Conservation (phyloP, 2,888 invertebrate species). For the Cheilosia scutellata region DNA sequence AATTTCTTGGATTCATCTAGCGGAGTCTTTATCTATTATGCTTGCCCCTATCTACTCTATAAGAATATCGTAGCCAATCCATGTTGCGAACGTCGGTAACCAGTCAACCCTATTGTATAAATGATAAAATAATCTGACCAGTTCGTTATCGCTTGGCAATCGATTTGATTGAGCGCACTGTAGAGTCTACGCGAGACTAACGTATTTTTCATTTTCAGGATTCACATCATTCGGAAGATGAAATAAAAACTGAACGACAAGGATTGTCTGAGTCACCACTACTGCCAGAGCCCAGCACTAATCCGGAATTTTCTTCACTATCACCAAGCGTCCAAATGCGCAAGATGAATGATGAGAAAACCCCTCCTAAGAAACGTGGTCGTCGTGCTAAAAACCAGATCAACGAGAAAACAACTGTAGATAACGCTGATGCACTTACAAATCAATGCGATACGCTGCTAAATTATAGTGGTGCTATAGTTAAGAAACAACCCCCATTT, state of each 20-base stretch:
- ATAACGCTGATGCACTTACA: slow-evolving; percentile 1
- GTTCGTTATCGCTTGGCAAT: no score
- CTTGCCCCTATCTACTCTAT: no score
- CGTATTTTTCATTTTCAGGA: slow-evolving; percentile 34
- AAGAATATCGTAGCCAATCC: no score
- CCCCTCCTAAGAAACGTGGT: slow-evolving; percentile 83
- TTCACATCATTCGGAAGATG: slow-evolving; percentile 72
- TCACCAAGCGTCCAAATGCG: slow-evolving; percentile 69
- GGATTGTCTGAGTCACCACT: slow-evolving; percentile 37
- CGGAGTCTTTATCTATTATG: no score
- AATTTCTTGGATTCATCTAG: no score
- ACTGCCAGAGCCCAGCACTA: slow-evolving; percentile 13
- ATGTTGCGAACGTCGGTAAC: no score
- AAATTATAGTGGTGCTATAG: slow-evolving; percentile 29
- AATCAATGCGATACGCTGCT: slow-evolving; percentile 36
- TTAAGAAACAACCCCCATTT: slow-evolving; percentile 82
- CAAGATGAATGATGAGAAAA: slow-evolving; percentile 79
- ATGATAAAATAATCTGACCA: no score
- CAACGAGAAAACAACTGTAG: slow-evolving; percentile 45
- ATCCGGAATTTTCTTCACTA: slow-evolving; percentile 17
- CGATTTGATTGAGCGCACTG: no score
- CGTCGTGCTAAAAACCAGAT: slow-evolving; percentile 81
- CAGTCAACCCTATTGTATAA: no score
- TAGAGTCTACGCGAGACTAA: no score
- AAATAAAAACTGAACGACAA: slow-evolving; percentile 78